A percentile compares a stretch with the other conserved stretches of the same genome.
Conservation (phyloP, 2,888 invertebrate genomes). For the Escarpia spicata region DNA sequence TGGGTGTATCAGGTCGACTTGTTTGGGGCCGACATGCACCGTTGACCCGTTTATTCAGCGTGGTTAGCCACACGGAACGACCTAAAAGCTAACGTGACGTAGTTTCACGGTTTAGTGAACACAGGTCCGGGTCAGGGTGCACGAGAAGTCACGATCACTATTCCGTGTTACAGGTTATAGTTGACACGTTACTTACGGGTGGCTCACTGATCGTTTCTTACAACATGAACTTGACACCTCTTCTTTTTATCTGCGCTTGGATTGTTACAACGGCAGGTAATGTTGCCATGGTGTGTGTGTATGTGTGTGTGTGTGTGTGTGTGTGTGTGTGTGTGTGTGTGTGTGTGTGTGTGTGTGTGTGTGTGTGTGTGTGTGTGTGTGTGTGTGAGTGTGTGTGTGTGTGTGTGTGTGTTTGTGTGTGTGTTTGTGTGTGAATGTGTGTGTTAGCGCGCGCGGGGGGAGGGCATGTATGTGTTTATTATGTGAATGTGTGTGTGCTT, state of each 20-base stretch:
- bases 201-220: neutral
- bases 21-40: neutral
- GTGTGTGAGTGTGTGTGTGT: neutral
- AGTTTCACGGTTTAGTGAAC: neutral
- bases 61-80: neutral
- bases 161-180: neutral
- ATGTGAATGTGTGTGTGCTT: no score
- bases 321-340: neutral
- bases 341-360: neutral
- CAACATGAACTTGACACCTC: neutral
- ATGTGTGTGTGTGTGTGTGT: neutral
- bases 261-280: constrained; percentile 5
- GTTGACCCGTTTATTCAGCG: neutral
- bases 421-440: neutral
- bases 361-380: neutral
- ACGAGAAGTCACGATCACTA: neutral
- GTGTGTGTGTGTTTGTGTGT: neutral
- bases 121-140: neutral
- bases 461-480: no score
- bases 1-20: neutral
- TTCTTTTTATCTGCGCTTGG: neutral
- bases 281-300: neutral
- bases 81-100: neutral
- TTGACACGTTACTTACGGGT: neutral
- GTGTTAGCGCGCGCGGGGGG: neutral